Evolutionary conservation across 2,797 vertebrate species (phyloP).

Genomic region (Chelonia mydas): DNA sequence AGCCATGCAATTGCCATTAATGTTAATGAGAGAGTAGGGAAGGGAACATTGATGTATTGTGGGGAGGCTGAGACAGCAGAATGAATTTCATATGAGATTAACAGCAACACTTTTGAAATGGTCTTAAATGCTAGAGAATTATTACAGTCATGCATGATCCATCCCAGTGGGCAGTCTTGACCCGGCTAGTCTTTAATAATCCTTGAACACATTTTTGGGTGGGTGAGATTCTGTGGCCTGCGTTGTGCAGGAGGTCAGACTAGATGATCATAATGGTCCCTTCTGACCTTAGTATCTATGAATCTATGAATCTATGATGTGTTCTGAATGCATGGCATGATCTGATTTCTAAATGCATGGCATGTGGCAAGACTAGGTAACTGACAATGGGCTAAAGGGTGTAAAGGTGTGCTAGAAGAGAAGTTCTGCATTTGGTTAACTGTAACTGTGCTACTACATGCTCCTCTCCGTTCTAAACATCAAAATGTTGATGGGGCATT

Average conservation of each 20-base stretch:
- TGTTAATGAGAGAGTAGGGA: neutral
- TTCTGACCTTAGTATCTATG: too few relatives aligned
- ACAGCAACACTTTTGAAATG: neutral
- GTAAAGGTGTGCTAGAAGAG: neutral
- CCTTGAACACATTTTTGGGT: neutral
- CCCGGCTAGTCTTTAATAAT: neutral
- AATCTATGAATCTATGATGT: too few relatives aligned
- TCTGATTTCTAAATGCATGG: neutral
- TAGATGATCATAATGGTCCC: too few relatives aligned
- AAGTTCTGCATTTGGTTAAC: fast-evolving
- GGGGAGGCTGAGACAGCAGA: neutral
- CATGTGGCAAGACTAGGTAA: fast-evolving
- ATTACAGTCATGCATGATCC: fast-evolving
- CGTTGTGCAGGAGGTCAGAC: too few relatives aligned
- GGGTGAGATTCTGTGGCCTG: too few relatives aligned
- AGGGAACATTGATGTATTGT: neutral
- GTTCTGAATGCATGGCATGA: too few relatives aligned
- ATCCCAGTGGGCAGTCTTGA: fast-evolving
- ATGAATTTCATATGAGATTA: neutral
- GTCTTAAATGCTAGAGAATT: neutral
- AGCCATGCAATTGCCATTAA: neutral
- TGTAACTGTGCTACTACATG: fast-evolving
- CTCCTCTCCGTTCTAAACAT: fast-evolving
- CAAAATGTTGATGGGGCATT: neutral
- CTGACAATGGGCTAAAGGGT: fast-evolving